phyloP scores from a whole-genome alignment of 2,888 invertebrate species.

The Dusona sp. region DNA sequence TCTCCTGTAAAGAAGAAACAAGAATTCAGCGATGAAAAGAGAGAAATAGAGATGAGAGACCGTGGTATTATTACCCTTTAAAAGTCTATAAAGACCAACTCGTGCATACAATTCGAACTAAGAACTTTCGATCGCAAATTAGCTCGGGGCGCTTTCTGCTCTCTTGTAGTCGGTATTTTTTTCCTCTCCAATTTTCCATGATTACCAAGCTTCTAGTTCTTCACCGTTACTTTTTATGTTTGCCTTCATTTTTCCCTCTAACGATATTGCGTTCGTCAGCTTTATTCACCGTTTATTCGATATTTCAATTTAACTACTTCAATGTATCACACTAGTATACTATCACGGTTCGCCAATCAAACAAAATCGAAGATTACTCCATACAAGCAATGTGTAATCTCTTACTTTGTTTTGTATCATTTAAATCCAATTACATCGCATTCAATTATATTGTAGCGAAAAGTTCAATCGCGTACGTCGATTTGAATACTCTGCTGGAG shows the following conservation, averaged over 20 bases:
- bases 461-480: background rate
- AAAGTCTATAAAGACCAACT: conserved; percentile 53
- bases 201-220: conserved; percentile 30
- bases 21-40: conserved; percentile 7
- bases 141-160: conserved; percentile 65
- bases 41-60: conserved; percentile 19
- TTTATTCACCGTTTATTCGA: conserved; percentile 34
- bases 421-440: conserved; percentile 26
- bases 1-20: conserved; percentile 30
- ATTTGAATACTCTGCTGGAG: background rate
- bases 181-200: conserved; percentile 25
- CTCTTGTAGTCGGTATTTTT: conserved; percentile 45
- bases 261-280: conserved; percentile 7
- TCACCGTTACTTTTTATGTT: conserved; percentile 28
- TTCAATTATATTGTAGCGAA: conserved; percentile 31
- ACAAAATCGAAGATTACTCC: conserved; percentile 4
- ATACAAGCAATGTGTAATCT: background rate
- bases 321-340: conserved; percentile 7
- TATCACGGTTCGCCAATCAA: conserved; percentile 43
- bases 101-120: conserved; percentile 64
- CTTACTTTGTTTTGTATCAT: background rate
- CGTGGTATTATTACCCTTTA: conserved; percentile 32
- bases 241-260: background rate
- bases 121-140: conserved; percentile 68
- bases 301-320: conserved; percentile 50